Evolutionary conservation across 2,797 vertebrate genomes (phyloP).

Genomic region (Orestias chungarensis): DNA sequence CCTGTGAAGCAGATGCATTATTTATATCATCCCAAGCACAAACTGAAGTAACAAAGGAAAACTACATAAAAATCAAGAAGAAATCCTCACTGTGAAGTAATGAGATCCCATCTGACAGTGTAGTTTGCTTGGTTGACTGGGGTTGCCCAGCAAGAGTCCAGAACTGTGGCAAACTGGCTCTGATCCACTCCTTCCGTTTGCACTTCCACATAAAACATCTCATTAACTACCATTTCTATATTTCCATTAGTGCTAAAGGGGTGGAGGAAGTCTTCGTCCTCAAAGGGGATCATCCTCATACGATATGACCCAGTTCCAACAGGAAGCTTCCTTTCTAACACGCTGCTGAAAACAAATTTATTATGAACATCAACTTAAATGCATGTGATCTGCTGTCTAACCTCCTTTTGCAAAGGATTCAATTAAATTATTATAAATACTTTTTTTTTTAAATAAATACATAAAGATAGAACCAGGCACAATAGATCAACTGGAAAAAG

Average conservation of each 20-base stretch:
- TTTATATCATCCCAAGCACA: neutral
- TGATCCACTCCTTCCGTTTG: constrained; percentile 51
- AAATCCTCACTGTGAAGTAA: constrained; percentile 47
- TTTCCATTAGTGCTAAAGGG: constrained; percentile 28
- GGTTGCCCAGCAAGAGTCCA: constrained; percentile 78
- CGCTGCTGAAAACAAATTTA: constrained; percentile 22
- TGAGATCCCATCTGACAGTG: constrained; percentile 66
- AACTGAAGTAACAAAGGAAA: neutral
- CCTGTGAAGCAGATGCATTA: constrained; percentile 35
- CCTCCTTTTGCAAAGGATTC: neutral
- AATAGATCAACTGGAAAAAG: neutral
- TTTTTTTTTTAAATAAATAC: too few relatives aligned
- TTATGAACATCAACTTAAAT: neutral
- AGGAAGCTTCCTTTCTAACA: constrained; percentile 59
- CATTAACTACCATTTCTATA: constrained; percentile 49
- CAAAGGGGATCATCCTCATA: constrained; percentile 64
- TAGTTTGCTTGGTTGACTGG: constrained; percentile 45
- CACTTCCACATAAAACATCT: constrained; percentile 70
- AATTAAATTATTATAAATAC: too few relatives aligned
- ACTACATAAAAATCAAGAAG: neutral
- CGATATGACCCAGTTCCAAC: constrained; percentile 53
- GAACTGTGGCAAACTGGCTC: constrained; percentile 57
- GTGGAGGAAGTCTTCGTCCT: constrained; percentile 50
- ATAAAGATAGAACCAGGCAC: neutral
- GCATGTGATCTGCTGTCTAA: neutral